Evolutionary conservation across 2,797 vertebrate species (phyloP).

Genomic region (Apogon hyalosoma): DNA sequence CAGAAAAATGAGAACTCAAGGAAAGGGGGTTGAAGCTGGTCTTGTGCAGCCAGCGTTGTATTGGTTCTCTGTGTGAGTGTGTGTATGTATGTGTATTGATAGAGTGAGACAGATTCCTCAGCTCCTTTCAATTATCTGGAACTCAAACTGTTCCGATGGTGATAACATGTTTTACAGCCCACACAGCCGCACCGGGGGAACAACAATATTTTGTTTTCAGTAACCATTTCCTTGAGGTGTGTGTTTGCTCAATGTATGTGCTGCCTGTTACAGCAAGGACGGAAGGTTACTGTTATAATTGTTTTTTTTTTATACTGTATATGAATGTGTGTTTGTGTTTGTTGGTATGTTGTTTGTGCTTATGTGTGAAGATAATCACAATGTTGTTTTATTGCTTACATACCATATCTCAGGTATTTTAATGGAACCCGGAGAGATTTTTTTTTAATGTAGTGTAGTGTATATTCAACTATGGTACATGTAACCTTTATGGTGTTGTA

Average conservation of each 20-base stretch:
- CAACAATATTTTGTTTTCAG: slow-evolving; percentile 51
- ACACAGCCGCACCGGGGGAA: slow-evolving; percentile 32
- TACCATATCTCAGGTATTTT: slow-evolving; percentile 1
- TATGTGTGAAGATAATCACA: neutral
- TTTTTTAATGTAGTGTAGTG: neutral
- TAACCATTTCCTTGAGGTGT: slow-evolving; percentile 37
- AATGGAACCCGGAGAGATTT: neutral
- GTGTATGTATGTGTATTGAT: slow-evolving; percentile 23
- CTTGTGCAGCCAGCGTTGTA: slow-evolving; percentile 19
- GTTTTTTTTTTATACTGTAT: no score
- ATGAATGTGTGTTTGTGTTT: neutral
- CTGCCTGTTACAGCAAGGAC: neutral
- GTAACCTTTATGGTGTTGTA: no score
- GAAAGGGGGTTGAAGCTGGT: slow-evolving; percentile 25
- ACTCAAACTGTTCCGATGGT: slow-evolving; percentile 68
- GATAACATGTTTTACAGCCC: slow-evolving; percentile 55
- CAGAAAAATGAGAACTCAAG: slow-evolving; percentile 5
- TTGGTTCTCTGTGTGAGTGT: neutral
- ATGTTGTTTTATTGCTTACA: slow-evolving; percentile 12
- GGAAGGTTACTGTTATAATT: neutral
- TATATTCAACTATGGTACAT: neutral
- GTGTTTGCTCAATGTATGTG: slow-evolving; percentile 30
- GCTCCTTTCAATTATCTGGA: slow-evolving; percentile 73
- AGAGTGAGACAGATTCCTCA: slow-evolving; percentile 50
- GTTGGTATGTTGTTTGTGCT: slow-evolving; percentile 1